Evolutionary conservation across 92 coral and sea anemone genomes (phyloP).

Genomic region (Montipora capitata): DNA sequence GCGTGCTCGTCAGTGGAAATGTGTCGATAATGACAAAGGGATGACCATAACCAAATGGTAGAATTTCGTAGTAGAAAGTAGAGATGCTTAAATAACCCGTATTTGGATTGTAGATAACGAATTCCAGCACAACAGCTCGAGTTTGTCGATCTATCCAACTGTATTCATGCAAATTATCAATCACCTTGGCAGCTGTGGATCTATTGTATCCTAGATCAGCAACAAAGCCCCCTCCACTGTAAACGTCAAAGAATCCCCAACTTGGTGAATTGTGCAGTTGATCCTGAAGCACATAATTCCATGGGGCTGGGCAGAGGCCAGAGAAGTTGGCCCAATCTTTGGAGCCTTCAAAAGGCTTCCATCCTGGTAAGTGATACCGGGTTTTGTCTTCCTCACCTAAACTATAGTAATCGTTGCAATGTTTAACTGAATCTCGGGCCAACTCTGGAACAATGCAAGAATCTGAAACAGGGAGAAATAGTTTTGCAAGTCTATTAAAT

Average conservation of each 20-base stretch:
- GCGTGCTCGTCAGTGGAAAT: too few species aligned
- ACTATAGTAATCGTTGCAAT: constrained; percentile 80
- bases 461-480: constrained; percentile 47
- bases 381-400: constrained; percentile 78
- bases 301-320: constrained; percentile 84
- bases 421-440: constrained; percentile 12
- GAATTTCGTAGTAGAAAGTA: too few species aligned
- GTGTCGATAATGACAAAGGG: too few species aligned
- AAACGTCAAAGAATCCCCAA: constrained; percentile 80
- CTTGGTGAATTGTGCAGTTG: constrained; percentile 59
- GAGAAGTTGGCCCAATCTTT: constrained; percentile 66
- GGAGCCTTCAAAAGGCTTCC: constrained; percentile 51
- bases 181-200: too few species aligned
- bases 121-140: too few species aligned
- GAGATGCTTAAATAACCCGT: too few species aligned
- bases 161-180: too few species aligned
- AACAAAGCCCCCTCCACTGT: constrained; percentile 90
- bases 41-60: too few species aligned
- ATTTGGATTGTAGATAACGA: too few species aligned
- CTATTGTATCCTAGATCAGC: too few species aligned
- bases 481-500: too few species aligned
- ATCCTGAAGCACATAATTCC: constrained; percentile 77
- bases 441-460: constrained; percentile 77
- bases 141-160: too few species aligned
- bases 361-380: constrained; percentile 72